A percentile compares a stretch with the other conserved stretches of the same genome.
Conservation (phyloP, 2,797 vertebrate species). For the Tapirus indicus region DNA sequence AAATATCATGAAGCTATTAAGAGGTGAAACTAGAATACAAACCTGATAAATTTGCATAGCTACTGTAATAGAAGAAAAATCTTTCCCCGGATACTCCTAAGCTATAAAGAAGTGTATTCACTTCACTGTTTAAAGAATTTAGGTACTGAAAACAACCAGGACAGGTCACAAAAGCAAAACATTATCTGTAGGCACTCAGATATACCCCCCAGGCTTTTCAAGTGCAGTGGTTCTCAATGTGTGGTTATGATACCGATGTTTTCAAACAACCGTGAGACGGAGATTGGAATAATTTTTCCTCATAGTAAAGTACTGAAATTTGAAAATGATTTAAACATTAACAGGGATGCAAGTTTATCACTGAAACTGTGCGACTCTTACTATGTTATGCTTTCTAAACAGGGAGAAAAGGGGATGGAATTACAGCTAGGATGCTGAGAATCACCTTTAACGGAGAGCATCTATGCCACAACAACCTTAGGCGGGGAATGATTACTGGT, state of each 20-base stretch:
- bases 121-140: neutral
- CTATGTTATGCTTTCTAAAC: neutral
- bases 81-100: neutral
- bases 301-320: neutral
- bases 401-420: neutral
- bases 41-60: neutral
- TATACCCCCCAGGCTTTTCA: neutral
- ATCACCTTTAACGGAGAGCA: neutral
- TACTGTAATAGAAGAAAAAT: neutral
- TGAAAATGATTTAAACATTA: constrained; percentile 38
- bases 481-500: neutral
- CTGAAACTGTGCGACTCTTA: neutral
- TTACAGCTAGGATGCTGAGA: neutral
- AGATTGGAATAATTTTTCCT: neutral
- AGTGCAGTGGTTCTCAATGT: neutral
- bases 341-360: neutral
- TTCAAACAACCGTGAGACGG: neutral
- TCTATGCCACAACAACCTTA: neutral
- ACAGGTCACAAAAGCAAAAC: neutral
- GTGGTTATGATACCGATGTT: neutral
- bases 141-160: neutral
- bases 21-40: neutral
- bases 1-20: neutral
- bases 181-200: neutral
- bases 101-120: neutral